These are phyloP conservation scores for Centruroides vittatus DNA, from an alignment of 1,140 invertebrate genomes.

Conservation along the genomic window DNA sequence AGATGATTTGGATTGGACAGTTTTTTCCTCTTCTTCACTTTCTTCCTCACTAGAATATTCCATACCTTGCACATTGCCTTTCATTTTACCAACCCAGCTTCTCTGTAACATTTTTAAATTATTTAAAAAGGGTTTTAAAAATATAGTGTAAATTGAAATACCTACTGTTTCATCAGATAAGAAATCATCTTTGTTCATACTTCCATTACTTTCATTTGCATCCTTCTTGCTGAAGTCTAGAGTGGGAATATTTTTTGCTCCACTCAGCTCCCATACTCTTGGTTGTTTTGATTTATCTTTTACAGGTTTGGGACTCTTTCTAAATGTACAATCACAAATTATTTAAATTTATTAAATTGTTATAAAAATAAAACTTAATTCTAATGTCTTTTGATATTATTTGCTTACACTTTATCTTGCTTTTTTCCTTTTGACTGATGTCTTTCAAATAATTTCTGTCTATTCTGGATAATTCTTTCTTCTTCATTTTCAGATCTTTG, in stretches of 20 bases:
- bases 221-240: conserved; percentile 61
- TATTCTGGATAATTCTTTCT: conserved; percentile 25
- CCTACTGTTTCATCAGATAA: neutral
- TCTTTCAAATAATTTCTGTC: conserved; percentile 24
- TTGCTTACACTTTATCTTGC: conserved; percentile 18
- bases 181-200: neutral
- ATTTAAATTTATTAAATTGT: no score
- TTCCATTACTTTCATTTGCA: neutral
- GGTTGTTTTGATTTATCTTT: conserved; percentile 69
- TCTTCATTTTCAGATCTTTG: no score
- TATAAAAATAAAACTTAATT: no score
- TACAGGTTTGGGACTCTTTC: conserved; percentile 49
- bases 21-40: conserved; percentile 19
- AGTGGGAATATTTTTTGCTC: conserved; percentile 56
- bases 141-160: no score
- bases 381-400: no score
- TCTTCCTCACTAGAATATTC: conserved; percentile 22
- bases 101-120: conserved; percentile 1
- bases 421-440: conserved; percentile 18
- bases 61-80: conserved; percentile 30
- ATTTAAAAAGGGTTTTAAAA: neutral
- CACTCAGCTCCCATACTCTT: conserved; percentile 75
- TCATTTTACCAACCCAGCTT: conserved; percentile 27
- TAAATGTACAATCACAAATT: conserved; percentile 18
- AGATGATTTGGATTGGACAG: neutral